phyloP scores from a whole-genome alignment of 2,113 vertebrate genomes.

The Oncorhynchus gorbuscha region DNA sequence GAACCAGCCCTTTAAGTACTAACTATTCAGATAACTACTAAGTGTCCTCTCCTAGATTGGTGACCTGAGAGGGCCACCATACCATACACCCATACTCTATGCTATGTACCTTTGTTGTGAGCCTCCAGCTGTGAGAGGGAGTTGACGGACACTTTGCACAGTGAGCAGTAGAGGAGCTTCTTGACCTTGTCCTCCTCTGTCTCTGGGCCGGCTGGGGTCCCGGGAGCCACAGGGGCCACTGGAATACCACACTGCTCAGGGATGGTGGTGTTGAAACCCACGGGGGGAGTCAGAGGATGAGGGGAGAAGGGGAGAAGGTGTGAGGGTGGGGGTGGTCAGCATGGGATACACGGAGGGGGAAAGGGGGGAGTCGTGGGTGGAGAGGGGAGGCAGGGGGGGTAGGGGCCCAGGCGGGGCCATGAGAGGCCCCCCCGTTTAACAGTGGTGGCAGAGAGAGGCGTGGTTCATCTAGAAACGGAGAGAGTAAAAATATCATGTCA shows the following conservation, averaged over 20 bases:
- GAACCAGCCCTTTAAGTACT: too few species aligned
- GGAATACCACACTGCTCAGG: constrained; percentile 58
- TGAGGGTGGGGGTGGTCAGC: constrained; percentile 42
- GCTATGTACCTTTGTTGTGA: constrained; percentile 87
- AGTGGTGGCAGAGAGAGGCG: constrained; percentile 42
- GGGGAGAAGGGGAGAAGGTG: constrained; percentile 56
- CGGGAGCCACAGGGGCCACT: constrained; percentile 27
- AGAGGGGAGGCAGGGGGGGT: constrained; percentile 65
- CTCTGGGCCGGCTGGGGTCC: constrained; percentile 67
- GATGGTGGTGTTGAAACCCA: constrained; percentile 47
- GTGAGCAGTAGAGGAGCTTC: constrained; percentile 87
- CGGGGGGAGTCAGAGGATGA: constrained; percentile 63
- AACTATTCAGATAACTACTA: too few species aligned
- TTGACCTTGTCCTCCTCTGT: constrained; percentile 89
- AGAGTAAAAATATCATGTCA: constrained; percentile 10
- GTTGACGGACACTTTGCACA: constrained; percentile 95
- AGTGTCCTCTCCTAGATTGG: too few species aligned
- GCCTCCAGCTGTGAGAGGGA: constrained; percentile 91
- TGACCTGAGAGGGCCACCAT: background rate
- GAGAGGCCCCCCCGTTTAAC: constrained; percentile 56
- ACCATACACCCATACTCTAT: background rate
- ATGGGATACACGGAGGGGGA: constrained; percentile 56
- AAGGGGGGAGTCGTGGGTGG: constrained; percentile 66
- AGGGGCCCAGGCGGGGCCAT: constrained; percentile 52
- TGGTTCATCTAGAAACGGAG: constrained; percentile 61